Evolutionary conservation across 2,888 invertebrate species (phyloP).

Genomic region (Zaprionus lineosus): DNA sequence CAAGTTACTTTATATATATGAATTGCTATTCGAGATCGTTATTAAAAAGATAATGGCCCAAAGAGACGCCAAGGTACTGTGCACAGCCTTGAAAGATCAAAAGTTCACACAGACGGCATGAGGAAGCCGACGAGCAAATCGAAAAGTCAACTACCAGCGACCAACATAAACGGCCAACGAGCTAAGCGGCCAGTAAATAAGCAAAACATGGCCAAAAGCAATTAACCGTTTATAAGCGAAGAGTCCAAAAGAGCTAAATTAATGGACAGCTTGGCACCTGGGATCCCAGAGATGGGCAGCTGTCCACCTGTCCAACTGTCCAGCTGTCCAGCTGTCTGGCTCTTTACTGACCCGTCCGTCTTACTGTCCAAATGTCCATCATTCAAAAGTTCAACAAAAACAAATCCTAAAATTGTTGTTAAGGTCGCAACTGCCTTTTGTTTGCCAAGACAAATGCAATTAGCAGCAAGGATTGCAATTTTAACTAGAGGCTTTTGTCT

Average conservation of each 20-base stretch:
- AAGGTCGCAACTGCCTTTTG: conserved; percentile 54
- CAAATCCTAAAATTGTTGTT: conserved; percentile 20
- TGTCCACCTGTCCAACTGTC: conserved; percentile 32
- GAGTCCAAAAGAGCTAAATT: conserved; percentile 28
- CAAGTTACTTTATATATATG: conserved; percentile 14
- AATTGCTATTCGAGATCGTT: conserved; percentile 41
- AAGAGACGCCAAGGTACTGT: conserved; percentile 33
- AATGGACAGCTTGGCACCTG: conserved; percentile 28
- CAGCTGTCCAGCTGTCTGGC: neutral
- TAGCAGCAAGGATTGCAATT: conserved; percentile 62
- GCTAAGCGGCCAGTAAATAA: conserved; percentile 30
- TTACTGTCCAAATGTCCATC: too few species aligned
- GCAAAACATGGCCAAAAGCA: conserved; percentile 61
- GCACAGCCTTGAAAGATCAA: conserved; percentile 71
- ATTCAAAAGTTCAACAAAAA: too few species aligned
- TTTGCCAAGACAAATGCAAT: conserved; percentile 55
- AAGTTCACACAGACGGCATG: conserved; percentile 49
- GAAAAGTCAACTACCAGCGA: conserved; percentile 12
- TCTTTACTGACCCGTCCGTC: too few species aligned
- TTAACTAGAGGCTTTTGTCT: conserved; percentile 28
- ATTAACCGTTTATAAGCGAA: conserved; percentile 59
- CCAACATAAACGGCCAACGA: conserved; percentile 14
- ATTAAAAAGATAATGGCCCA: conserved; percentile 67
- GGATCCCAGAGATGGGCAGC: conserved; percentile 16
- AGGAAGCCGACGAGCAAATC: conserved; percentile 27